These are phyloP conservation scores for Plodia interpunctella DNA, from an alignment of 1,140 invertebrate genomes.

Conservation along the genomic window DNA sequence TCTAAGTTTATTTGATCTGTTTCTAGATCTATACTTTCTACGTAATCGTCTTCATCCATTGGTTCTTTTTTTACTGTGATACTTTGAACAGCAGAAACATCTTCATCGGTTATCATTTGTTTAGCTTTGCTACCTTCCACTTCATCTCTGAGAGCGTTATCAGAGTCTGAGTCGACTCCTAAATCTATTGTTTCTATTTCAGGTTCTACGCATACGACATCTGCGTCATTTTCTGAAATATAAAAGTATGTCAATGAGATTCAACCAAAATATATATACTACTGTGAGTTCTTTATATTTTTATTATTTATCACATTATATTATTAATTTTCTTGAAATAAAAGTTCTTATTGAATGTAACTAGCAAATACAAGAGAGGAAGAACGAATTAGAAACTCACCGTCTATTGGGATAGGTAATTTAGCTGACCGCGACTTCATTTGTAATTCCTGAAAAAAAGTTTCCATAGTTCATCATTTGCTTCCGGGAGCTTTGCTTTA, in stretches of 20 bases:
- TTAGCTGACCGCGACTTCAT: conserved; percentile 6
- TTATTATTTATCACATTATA: too few species aligned
- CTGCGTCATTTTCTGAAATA: conserved; percentile 40
- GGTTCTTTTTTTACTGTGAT: neutral
- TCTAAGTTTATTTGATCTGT: neutral
- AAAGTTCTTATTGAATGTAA: too few species aligned
- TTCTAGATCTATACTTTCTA: neutral
- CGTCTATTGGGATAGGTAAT: neutral
- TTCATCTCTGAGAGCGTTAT: conserved; percentile 12
- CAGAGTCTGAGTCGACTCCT: conserved; percentile 27
- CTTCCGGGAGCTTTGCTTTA: too few species aligned
- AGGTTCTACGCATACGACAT: conserved; percentile 49
- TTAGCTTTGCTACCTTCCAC: neutral
- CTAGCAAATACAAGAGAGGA: too few species aligned
- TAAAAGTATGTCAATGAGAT: neutral
- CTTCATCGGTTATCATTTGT: neutral
- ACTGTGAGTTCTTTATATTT: neutral
- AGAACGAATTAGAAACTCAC: too few species aligned
- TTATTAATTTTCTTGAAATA: too few species aligned
- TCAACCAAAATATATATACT: neutral
- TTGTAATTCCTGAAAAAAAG: conserved; percentile 16
- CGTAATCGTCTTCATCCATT: neutral
- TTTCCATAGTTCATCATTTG: too few species aligned
- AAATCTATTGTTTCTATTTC: conserved; percentile 56
- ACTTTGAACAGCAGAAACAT: neutral